A percentile compares a stretch with the other conserved stretches of the same genome.
Evolutionary conservation across 2,888 invertebrate species (phyloP).

Genomic region (Leptothorax acervorum): DNA sequence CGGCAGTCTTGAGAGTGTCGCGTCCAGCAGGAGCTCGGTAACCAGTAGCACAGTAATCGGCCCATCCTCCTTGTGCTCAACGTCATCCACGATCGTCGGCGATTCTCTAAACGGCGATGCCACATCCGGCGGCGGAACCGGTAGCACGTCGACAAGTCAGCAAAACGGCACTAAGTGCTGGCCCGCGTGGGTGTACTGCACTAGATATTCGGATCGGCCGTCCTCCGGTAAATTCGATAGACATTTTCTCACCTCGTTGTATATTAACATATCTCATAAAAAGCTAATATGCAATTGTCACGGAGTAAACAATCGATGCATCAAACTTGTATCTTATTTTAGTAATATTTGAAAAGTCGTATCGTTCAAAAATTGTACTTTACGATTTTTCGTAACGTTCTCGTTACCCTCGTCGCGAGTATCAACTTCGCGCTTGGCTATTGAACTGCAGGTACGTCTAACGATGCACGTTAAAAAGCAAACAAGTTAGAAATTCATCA

Average conservation of each 20-base stretch:
- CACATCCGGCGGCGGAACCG: conserved; percentile 67
- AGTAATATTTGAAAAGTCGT: not conserved
- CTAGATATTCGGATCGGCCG: conserved; percentile 96
- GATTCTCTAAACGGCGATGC: conserved; percentile 81
- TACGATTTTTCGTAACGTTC: not conserved
- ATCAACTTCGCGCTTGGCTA: conserved; percentile 11
- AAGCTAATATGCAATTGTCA: not conserved
- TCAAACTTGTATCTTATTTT: not conserved
- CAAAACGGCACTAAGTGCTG: conserved; percentile 86
- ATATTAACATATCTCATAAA: not conserved
- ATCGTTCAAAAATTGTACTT: not conserved
- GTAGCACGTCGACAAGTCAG: conserved; percentile 66
- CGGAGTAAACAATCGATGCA: not conserved
- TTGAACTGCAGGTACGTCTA: not conserved
- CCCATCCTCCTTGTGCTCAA: conserved; percentile 82
- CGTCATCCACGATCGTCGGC: conserved; percentile 76
- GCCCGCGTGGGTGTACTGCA: conserved; percentile 99
- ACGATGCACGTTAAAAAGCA: conserved; percentile 35
- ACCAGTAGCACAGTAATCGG: conserved; percentile 81
- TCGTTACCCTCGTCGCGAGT: not conserved
- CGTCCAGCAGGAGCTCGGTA: conserved; percentile 83
- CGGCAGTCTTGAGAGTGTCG: conserved; percentile 84
- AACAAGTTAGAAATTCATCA: conserved; percentile 46
- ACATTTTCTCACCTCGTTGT: not conserved
- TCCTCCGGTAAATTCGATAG: conserved; percentile 91